phyloP scores from a whole-genome alignment of 2,113 vertebrate genomes.

The Nothobranchius furzeri region DNA sequence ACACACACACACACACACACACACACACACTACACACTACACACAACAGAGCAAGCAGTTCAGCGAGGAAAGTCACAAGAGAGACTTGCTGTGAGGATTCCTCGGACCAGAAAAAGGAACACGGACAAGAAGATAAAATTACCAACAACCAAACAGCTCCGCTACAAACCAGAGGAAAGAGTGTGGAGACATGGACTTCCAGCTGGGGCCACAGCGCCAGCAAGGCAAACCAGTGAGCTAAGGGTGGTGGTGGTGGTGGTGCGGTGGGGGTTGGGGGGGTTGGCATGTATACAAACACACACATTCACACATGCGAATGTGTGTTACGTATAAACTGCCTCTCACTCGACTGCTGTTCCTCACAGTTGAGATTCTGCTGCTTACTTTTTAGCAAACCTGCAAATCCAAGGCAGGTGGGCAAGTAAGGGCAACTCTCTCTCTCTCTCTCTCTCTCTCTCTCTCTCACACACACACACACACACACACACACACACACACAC shows the following conservation, averaged over 20 bases:
- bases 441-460: too few relatives aligned
- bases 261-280: conserved; percentile 23
- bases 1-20: too few relatives aligned
- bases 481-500: conserved; percentile 9
- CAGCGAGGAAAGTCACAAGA: conserved; percentile 20
- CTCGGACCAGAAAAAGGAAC: conserved; percentile 41
- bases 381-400: conserved; percentile 54
- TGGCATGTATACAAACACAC: background rate
- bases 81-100: conserved; percentile 32
- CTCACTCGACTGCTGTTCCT: conserved; percentile 23
- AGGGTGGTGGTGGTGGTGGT: too few relatives aligned
- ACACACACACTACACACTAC: too few relatives aligned
- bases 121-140: conserved; percentile 20
- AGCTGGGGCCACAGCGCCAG: conserved; percentile 37
- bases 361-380: conserved; percentile 51
- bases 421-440: background rate
- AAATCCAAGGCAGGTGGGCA: conserved; percentile 43
- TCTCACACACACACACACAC: conserved; percentile 12
- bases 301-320: conserved; percentile 24
- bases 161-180: conserved; percentile 14
- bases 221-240: conserved; percentile 77
- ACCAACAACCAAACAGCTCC: conserved; percentile 18
- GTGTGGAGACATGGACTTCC: conserved; percentile 36
- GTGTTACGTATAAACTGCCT: conserved; percentile 1
- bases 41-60: conserved; percentile 10